These are phyloP conservation scores for Campylorhamphus procurvoides DNA, from an alignment of 2,113 vertebrate species.

Conservation along the genomic window DNA sequence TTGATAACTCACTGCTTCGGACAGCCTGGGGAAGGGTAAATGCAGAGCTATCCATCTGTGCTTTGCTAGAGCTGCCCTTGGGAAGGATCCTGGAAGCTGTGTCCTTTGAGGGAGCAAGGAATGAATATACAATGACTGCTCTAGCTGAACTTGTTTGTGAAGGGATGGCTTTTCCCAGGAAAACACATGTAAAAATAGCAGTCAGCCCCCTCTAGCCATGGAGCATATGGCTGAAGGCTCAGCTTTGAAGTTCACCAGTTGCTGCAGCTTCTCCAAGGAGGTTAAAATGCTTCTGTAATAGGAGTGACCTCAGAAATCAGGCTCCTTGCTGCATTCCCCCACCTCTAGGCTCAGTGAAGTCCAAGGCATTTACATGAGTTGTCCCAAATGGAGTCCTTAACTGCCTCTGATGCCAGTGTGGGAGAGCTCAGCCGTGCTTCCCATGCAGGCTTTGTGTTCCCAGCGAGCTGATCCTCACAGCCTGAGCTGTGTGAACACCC, in stretches of 20 bases:
- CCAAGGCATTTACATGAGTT: not conserved
- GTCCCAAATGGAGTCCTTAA: not conserved
- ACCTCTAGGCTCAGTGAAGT: not conserved
- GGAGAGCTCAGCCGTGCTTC: not conserved
- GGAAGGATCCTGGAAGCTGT: not conserved
- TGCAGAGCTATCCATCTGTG: not conserved
- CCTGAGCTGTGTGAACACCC: not conserved
- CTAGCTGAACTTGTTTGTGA: not conserved
- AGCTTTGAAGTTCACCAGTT: not conserved
- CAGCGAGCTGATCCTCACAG: fast-evolving
- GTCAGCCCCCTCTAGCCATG: not conserved
- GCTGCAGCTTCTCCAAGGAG: not conserved
- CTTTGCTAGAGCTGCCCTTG: not conserved
- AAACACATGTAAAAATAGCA: not conserved
- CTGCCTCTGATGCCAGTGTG: not conserved
- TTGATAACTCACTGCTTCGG: not conserved
- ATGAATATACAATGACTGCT: not conserved
- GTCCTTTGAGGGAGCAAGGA: not conserved
- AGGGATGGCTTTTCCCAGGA: not conserved
- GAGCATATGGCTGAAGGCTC: not conserved
- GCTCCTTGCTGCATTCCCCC: not conserved
- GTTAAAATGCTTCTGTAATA: not conserved
- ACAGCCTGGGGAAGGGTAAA: not conserved
- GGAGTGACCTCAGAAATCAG: not conserved
- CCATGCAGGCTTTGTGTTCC: not conserved